Conservation (phyloP, 2,113 vertebrate genomes). For the Anarrhichthys ocellatus region DNA sequence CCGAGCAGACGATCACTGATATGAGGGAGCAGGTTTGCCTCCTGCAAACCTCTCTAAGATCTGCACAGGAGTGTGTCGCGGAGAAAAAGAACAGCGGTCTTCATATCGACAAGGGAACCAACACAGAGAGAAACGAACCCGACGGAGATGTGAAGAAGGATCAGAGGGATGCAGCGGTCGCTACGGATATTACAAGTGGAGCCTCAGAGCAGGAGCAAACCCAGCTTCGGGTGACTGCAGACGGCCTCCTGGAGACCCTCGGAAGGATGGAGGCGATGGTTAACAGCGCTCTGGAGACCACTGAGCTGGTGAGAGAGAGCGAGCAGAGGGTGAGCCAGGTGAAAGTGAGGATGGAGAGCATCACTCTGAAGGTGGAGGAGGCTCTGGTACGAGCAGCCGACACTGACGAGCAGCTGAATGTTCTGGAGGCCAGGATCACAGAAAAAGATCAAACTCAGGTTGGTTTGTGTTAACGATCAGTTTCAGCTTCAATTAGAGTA, state of each 20-base stretch:
- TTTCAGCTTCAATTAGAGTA: not conserved
- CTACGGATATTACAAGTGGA: conserved; percentile 56
- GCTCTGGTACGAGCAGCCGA: conserved; percentile 63
- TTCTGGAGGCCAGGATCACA: conserved; percentile 58
- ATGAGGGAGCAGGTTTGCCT: conserved; percentile 68
- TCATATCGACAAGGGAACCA: conserved; percentile 55
- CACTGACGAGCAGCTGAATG: conserved; percentile 62
- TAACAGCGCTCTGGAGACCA: conserved; percentile 63
- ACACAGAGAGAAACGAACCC: conserved; percentile 46
- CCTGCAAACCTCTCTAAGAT: conserved; percentile 71
- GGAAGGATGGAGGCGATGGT: conserved; percentile 76
- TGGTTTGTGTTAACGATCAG: conserved; percentile 22
- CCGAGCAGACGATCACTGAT: conserved; percentile 68
- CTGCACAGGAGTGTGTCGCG: conserved; percentile 44
- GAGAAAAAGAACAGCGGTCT: conserved; percentile 41
- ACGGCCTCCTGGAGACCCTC: conserved; percentile 67
- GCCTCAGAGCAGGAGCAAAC: conserved; percentile 31
- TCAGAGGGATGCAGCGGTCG: conserved; percentile 69
- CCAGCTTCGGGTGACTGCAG: conserved; percentile 32
- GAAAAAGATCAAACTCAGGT: conserved; percentile 60
- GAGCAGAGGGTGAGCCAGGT: conserved; percentile 76
- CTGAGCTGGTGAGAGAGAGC: conserved; percentile 67
- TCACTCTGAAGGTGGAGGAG: conserved; percentile 72
- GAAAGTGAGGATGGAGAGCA: conserved; percentile 74
- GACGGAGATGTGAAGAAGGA: conserved; percentile 36